Evolutionary conservation across 1,140 invertebrate genomes (phyloP).

Genomic region (Aphaenogaster ashmeadi): DNA sequence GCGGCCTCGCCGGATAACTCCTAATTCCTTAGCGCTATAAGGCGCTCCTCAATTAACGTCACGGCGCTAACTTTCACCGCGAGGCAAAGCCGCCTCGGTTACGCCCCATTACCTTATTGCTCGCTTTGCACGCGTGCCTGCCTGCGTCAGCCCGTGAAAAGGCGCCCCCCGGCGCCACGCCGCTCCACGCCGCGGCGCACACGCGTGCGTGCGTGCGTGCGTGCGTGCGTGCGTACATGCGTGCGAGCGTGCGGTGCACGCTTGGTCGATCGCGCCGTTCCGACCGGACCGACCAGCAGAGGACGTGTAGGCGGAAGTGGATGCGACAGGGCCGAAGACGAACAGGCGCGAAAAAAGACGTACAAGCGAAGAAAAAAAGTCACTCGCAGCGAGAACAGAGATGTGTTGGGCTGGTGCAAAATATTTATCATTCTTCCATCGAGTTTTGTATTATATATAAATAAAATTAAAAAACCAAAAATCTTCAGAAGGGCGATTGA

Average conservation of each 20-base stretch:
- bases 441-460: neutral
- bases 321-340: constrained; percentile 39
- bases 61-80: constrained; percentile 77
- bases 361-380: neutral
- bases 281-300: neutral
- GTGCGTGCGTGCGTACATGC: neutral
- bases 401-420: neutral
- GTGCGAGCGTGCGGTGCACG: neutral
- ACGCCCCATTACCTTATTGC: constrained; percentile 74
- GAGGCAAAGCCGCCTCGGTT: constrained; percentile 76
- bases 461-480: neutral
- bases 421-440: neutral
- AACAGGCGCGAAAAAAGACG: constrained; percentile 41
- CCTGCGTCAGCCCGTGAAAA: constrained; percentile 66
- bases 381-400: neutral
- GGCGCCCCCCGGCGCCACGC: constrained; percentile 62
- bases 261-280: constrained; percentile 2
- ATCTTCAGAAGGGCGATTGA: neutral
- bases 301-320: constrained; percentile 47
- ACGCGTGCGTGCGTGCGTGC: constrained; percentile 2
- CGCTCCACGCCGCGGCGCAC: constrained; percentile 32
- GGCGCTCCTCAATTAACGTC: constrained; percentile 77
- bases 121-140: constrained; percentile 74
- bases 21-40: constrained; percentile 73
- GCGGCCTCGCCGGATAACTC: constrained; percentile 50